Evolutionary conservation across 2,797 vertebrate genomes (phyloP).

Genomic region (Silurus aristotelis): DNA sequence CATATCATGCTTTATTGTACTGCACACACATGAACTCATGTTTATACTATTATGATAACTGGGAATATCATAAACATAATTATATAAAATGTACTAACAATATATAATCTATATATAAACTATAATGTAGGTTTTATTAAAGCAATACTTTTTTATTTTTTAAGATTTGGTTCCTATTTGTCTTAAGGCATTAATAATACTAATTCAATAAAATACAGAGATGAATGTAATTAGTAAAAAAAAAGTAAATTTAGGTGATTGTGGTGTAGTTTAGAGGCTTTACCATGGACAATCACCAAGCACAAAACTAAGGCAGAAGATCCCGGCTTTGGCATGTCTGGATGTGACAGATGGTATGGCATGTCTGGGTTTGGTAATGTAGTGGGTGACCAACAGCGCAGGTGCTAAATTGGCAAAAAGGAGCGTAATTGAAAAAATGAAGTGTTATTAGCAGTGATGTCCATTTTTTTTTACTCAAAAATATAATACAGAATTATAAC

Average conservation of each 20-base stretch:
- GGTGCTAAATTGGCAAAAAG: constrained; percentile 10
- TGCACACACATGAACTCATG: neutral
- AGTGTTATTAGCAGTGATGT: neutral
- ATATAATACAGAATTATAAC: neutral
- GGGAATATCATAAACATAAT: neutral
- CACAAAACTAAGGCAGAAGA: neutral
- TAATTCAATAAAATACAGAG: neutral
- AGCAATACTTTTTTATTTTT: neutral
- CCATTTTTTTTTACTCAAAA: neutral
- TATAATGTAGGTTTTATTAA: neutral
- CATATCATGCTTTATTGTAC: constrained; percentile 30
- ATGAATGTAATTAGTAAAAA: neutral
- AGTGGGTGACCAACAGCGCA: neutral
- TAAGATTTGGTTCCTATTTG: neutral
- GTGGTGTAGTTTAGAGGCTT: neutral
- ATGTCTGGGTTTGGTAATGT: constrained; percentile 4
- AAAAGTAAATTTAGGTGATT: neutral
- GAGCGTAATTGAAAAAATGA: constrained; percentile 1
- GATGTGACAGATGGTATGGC: constrained; percentile 17
- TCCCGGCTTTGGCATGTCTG: neutral
- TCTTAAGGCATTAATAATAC: neutral
- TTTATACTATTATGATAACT: neutral
- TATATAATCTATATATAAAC: neutral
- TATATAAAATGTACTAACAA: neutral
- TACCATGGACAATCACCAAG: neutral